A percentile compares a stretch with the other conserved stretches of the same genome.
Evolutionary conservation across 2,888 invertebrate species (phyloP).

Genomic region (Catocala nupta): DNA sequence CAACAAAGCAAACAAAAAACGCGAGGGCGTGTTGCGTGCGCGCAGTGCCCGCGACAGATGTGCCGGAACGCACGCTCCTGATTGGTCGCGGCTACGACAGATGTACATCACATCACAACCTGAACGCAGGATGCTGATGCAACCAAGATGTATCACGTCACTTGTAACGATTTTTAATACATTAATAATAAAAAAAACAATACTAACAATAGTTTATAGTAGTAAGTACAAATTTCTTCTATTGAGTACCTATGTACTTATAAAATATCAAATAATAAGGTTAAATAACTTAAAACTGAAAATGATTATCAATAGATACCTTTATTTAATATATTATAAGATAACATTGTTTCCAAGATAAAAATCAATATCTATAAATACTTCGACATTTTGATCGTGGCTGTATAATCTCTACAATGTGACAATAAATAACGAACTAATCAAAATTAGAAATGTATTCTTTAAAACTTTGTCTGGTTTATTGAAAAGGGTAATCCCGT

Average conservation of each 20-base stretch:
- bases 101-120: constrained; percentile 66
- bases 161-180: constrained; percentile 50
- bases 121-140: constrained; percentile 54
- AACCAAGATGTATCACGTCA: constrained; percentile 59
- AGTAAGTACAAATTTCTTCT: too few relatives aligned
- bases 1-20: constrained; percentile 70
- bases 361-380: neutral
- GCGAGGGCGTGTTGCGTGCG: constrained; percentile 62
- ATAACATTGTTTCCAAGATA: too few relatives aligned
- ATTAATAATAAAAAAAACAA: neutral
- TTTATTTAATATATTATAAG: too few relatives aligned
- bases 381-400: neutral
- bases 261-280: too few relatives aligned
- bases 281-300: neutral
- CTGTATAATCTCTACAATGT: neutral
- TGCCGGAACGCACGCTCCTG: constrained; percentile 69
- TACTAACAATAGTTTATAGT: too few relatives aligned
- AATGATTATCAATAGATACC: too few relatives aligned
- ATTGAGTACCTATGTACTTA: neutral
- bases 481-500: too few relatives aligned
- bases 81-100: constrained; percentile 76
- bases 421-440: too few relatives aligned
- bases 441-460: too few relatives aligned
- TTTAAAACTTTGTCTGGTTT: too few relatives aligned
- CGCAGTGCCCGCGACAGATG: constrained; percentile 75